Percentiles rank a stretch among this genome's conserved stretches.
Evolutionary conservation across 1,140 invertebrate species (phyloP).

Genomic region (Lineus longissimus): DNA sequence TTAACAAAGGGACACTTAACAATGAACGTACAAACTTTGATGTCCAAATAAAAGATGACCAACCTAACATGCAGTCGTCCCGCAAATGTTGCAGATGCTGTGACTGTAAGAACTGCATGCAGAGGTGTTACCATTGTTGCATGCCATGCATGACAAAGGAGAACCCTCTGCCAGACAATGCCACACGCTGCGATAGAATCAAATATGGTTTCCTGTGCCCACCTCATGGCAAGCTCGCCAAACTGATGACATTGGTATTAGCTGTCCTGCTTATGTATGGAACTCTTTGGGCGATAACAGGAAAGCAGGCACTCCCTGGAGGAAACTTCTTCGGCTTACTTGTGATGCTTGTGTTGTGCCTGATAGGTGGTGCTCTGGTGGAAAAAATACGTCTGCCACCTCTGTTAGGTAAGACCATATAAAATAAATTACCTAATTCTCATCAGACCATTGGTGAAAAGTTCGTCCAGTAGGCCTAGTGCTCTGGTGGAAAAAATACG

Average conservation of each 20-base stretch:
- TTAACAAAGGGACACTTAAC: too few species aligned
- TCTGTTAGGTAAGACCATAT: slow-evolving; percentile 54
- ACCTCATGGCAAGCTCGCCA: slow-evolving; percentile 37
- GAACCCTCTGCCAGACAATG: slow-evolving; percentile 34
- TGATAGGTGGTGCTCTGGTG: slow-evolving; percentile 76
- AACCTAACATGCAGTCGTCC: too few species aligned
- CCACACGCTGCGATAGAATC: slow-evolving; percentile 20
- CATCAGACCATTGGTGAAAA: background rate
- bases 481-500: slow-evolving; percentile 71
- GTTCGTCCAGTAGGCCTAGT: slow-evolving; percentile 52
- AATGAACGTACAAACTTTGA: too few species aligned
- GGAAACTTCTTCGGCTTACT: slow-evolving; percentile 73
- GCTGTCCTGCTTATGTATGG: slow-evolving; percentile 67
- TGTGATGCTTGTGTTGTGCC: slow-evolving; percentile 61
- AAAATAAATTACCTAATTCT: too few species aligned
- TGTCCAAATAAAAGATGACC: too few species aligned
- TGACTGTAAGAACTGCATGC: too few species aligned
- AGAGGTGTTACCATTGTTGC: too few species aligned
- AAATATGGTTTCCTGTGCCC: slow-evolving; percentile 35
- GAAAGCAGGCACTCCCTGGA: slow-evolving; percentile 68
- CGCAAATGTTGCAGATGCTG: too few species aligned
- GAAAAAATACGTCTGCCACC: slow-evolving; percentile 76
- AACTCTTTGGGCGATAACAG: slow-evolving; percentile 68
- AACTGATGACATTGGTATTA: slow-evolving; percentile 25
- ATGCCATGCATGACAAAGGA: slow-evolving; percentile 6